A percentile compares a stretch with the other conserved stretches of the same genome.
phyloP scores from a whole-genome alignment of 2,113 vertebrate genomes.

The Gasterosteus nipponicus region DNA sequence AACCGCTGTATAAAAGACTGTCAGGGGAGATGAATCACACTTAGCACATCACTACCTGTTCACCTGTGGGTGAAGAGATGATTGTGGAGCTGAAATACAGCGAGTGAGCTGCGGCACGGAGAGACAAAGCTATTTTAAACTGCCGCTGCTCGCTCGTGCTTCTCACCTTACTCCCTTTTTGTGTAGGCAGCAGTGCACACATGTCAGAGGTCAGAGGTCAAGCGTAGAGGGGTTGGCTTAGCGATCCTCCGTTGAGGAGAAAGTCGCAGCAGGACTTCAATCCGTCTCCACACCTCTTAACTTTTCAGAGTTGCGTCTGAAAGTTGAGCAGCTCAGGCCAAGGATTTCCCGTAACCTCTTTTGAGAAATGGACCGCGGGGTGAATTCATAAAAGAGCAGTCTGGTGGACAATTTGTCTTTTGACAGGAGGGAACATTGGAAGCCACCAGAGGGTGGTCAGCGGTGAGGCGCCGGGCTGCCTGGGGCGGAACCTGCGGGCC shows the following conservation, averaged over 20 bases:
- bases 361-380: conserved; percentile 80
- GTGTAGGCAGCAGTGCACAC: conserved; percentile 37
- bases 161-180: conserved; percentile 36
- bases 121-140: not conserved
- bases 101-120: conserved; percentile 4
- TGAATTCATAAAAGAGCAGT: conserved; percentile 86
- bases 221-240: conserved; percentile 19
- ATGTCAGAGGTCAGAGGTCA: conserved; percentile 42
- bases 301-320: conserved; percentile 77
- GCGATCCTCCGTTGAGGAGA: conserved; percentile 28
- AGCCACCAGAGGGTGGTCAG: conserved; percentile 86
- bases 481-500: conserved; percentile 90
- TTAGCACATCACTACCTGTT: conserved; percentile 60
- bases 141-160: conserved; percentile 1
- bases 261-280: conserved; percentile 26
- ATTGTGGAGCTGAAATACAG: conserved; percentile 28
- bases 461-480: conserved; percentile 85
- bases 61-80: conserved; percentile 52
- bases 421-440: conserved; percentile 88
- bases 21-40: conserved; percentile 64
- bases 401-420: conserved; percentile 91
- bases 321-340: conserved; percentile 83
- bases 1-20: conserved; percentile 56
- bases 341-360: conserved; percentile 87
- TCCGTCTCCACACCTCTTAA: conserved; percentile 54